Evolutionary conservation across 2,888 invertebrate genomes (phyloP), one percentile per base, ranked within the genome.

Genomic region (Mimas tiliae): DNA sequence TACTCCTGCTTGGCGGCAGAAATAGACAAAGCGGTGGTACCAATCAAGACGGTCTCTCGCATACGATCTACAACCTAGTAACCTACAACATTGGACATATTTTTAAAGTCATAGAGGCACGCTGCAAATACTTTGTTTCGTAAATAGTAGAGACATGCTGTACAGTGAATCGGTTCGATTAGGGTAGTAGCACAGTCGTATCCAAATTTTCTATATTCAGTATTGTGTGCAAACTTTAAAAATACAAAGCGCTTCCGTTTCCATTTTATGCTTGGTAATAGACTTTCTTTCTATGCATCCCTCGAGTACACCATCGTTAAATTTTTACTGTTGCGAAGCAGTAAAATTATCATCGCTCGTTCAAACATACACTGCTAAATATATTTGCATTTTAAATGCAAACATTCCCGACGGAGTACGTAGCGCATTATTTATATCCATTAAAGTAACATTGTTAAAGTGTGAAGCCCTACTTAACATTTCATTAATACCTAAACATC

Each of bases 371-470:
- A 58, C 19, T 42, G 42, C 19, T 42, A 52, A 11, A 38, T 58
- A 19, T 42, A 58, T 58, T 58, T 58, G 62, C 72, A 72, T 71
- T 70, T 38, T 42, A 42, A 58, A 58, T 58, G 19, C n/a, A 0
- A 19, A 11, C 6, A 38, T 11, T 58, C 58, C 38, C 58, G 9
- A 12, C 6, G 42, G 42, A 19, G 7, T 58, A 14, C 7, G 19
- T 58, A 38, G 12, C 19, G 6, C 42, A 42, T 58, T 42, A 16
- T 8, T 45, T 9, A 45, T 14, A 14, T n/a, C 42, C 12, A 14
- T 45, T 45, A 45, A 12, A 45, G 1, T 33, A n/a, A n/a, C n/a
- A n/a, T 4, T 21, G 19, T 19, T 50, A 2, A 27, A 27, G n/a
- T 33, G 14, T n/a, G 7, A 34, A 53, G 14, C 14, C 38, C 9